Percentiles rank a stretch among this genome's conserved stretches.
Conservation (phyloP, 64 coral and sea anemone genomes). For the Montipora efflorescens region DNA sequence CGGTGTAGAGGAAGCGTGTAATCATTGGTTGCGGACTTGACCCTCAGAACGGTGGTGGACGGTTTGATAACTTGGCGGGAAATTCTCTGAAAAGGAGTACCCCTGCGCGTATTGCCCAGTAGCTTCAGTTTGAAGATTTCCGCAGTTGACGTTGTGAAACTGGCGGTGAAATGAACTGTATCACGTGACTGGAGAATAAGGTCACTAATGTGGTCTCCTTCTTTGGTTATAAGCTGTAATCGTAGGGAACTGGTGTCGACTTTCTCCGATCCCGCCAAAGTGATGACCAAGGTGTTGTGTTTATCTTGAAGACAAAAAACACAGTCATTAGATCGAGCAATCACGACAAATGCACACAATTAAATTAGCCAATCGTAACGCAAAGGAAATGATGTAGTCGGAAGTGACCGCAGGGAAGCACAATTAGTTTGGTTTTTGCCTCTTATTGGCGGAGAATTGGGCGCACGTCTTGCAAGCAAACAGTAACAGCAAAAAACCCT, state of each 20-base stretch:
- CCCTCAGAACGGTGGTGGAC: slow-evolving; percentile 43
- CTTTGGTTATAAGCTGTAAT: slow-evolving; percentile 70
- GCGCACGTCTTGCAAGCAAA: too few species aligned
- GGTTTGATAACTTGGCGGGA: slow-evolving; percentile 69
- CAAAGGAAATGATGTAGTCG: too few species aligned
- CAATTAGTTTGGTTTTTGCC: too few species aligned
- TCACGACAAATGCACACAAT: too few species aligned
- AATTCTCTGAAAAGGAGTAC: slow-evolving; percentile 72
- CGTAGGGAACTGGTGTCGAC: slow-evolving; percentile 34
- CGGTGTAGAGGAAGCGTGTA: slow-evolving; percentile 66
- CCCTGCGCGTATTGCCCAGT: slow-evolving; percentile 50
- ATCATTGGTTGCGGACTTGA: slow-evolving; percentile 38
- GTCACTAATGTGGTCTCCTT: slow-evolving; percentile 54
- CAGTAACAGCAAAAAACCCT: too few species aligned
- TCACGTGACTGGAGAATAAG: slow-evolving; percentile 33
- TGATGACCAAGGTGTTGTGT: slow-evolving; percentile 61
- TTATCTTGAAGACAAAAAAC: slow-evolving; percentile 24
- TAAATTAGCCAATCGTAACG: too few species aligned
- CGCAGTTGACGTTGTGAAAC: slow-evolving; percentile 19
- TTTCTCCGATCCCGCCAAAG: slow-evolving; percentile 78
- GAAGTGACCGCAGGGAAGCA: too few species aligned
- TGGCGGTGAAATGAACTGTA: slow-evolving; percentile 64
- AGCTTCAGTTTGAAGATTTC: slow-evolving; percentile 62
- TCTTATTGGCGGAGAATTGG: too few species aligned
- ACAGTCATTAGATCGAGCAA: too few species aligned